Percentiles rank a stretch among this genome's conserved stretches.
Evolutionary conservation across 2,888 invertebrate genomes (phyloP).

Genomic region (Acronicta alni): DNA sequence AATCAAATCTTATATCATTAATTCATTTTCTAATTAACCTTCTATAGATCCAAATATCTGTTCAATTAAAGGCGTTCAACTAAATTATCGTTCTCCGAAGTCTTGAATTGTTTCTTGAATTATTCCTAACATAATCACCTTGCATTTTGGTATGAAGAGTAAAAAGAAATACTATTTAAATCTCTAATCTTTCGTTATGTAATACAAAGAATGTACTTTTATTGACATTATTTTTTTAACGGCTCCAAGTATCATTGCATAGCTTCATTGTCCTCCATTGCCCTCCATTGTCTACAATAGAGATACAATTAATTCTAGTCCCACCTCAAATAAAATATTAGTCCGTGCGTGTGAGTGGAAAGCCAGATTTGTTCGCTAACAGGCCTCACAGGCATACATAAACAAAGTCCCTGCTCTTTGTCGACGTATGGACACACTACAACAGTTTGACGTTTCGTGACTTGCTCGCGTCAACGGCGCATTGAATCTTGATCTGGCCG

Average conservation of each 20-base stretch:
- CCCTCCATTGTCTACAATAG: no score
- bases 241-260: conserved; percentile 9
- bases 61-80: conserved; percentile 1
- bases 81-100: conserved; percentile 3
- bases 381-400: conserved; percentile 20
- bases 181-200: conserved; percentile 10
- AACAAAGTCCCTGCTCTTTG: conserved; percentile 22
- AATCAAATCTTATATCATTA: background rate
- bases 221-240: conserved; percentile 19
- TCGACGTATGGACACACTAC: conserved; percentile 54
- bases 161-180: conserved; percentile 2
- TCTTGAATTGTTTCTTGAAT: background rate
- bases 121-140: conserved; percentile 8
- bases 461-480: conserved; percentile 75
- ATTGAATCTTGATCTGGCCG: conserved; percentile 77
- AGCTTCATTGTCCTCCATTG: no score
- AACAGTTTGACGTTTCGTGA: conserved; percentile 74
- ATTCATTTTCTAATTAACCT: background rate
- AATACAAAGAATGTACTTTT: no score
- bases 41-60: conserved; percentile 1
- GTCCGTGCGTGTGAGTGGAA: conserved; percentile 30
- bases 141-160: background rate
- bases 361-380: conserved; percentile 28
- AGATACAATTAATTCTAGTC: conserved; percentile 25
- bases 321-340: conserved; percentile 23